A percentile compares a stretch with the other conserved stretches of the same genome.
These are phyloP conservation scores for Stigmatopora nigra DNA, from an alignment of 2,113 vertebrate species.

Conservation along the genomic window DNA sequence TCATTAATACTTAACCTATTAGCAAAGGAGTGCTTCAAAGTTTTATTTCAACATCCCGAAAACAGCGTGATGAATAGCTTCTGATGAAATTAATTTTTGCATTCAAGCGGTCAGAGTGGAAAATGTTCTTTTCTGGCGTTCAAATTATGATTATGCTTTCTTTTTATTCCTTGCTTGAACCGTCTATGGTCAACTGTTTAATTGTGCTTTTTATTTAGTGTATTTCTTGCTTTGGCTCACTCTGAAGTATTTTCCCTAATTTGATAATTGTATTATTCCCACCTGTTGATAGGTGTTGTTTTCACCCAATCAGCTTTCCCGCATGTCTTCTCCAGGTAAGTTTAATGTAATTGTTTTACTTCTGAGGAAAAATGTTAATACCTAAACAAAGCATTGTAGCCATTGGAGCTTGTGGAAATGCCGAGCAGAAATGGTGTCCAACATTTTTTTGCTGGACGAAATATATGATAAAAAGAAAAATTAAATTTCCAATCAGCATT, in stretches of 20 bases:
- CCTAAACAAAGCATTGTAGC: slow-evolving; percentile 30
- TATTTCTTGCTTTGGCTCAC: no score
- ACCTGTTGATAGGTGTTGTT: no score
- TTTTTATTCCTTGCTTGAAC: not conserved
- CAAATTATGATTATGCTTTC: slow-evolving; percentile 18
- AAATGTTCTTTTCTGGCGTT: slow-evolving; percentile 28
- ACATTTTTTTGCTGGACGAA: slow-evolving; percentile 29
- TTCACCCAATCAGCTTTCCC: no score
- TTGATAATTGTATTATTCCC: not conserved
- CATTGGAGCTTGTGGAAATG: slow-evolving; percentile 10
- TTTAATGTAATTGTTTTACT: not conserved
- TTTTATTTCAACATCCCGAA: slow-evolving; percentile 53
- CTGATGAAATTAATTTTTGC: slow-evolving; percentile 28
- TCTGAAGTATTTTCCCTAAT: not conserved
- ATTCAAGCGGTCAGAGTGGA: slow-evolving; percentile 19
- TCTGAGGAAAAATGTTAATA: slow-evolving; percentile 33
- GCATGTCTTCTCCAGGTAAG: no score
- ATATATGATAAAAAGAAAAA: slow-evolving; percentile 42
- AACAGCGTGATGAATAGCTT: slow-evolving; percentile 24
- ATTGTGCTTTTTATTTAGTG: no score
- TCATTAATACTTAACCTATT: slow-evolving; percentile 63
- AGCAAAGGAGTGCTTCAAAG: slow-evolving; percentile 48
- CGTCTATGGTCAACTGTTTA: no score
- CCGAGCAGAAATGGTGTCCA: not conserved
- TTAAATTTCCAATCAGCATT: slow-evolving; percentile 58